Evolutionary conservation across 2,888 invertebrate species (phyloP), one percentile per base, ranked within the genome.

Genomic region (Pristionchus maxplancki): DNA sequence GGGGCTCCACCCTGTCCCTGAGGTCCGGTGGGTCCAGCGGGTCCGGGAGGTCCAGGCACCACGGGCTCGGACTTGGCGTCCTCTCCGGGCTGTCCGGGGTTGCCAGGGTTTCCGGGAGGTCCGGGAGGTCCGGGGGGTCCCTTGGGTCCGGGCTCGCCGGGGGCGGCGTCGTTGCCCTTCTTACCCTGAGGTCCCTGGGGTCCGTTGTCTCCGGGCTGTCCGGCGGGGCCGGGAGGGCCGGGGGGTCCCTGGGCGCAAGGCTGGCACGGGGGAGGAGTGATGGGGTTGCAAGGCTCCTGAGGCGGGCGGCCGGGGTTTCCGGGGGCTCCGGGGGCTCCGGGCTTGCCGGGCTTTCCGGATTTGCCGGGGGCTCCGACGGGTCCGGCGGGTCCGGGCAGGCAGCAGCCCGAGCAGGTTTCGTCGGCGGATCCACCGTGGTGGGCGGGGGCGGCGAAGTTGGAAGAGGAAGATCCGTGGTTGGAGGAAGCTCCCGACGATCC

Each of bases 51-150:
- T 90, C 92, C 92, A 64, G 90, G 88, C 20, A 88, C 83, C 64
- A 88, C 82, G 40, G 88, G 88, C 88, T 88, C 88, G 58, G 88
- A 88, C 88, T 81, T 81, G 83, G 88, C 88, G 62, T 92, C 90
- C 84, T 89, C 89, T 91, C 92, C 92, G 81, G 91, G 90, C 50
- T 89, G 82, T 85, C 90, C 90, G 83, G 90, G 89, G 48, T 87
- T 83, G 62, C 88, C 88, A 31, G 88, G 67, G 88, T 90, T 86
- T 90, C 92, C 91, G 88, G 91, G 90, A 67, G 90, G 89, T 91
- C 92, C 92, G 88, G 91, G 91, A 89, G 92, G 92, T 92, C 92
- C 92, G 87, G 92, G 92, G 28, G 92, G 92, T 92, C 92, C 92
- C 90, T 92, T 92, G 88, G 92, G 92, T 92, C 92, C 92, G 71